Evolutionary conservation across 2,888 invertebrate genomes (phyloP), one percentile per base, ranked within the genome.

Genomic region (Drosophila ezoana): DNA sequence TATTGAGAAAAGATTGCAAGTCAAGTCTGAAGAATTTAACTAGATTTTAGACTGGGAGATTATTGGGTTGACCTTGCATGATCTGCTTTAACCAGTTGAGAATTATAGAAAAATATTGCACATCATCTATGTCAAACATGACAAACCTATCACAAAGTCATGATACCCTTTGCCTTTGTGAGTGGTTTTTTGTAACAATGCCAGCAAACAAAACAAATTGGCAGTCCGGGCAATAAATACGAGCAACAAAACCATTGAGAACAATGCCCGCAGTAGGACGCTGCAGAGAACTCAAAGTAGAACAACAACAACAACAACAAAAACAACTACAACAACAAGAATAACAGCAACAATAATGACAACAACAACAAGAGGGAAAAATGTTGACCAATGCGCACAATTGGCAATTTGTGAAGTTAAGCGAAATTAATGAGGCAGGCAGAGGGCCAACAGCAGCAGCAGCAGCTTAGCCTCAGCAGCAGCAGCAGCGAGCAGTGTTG

Each of bases 391-490:
- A 88, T 83, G 83, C 78, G 87, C 85, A 87, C 85, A 87, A 85
- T 85, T 89, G 87, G 85, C 89, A 85, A 87, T 89, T 89, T 89
- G 89, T 89, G 87, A 89, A 87, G 87, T 87, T 85, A 84, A 89
- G 85, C 87, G 85, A 84, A 87, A 87, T 89, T 85, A 89, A 87
- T 85, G 89, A 85, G 85, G 85, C 71, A 61, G 66, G 11, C 60
- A 44, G 60, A 6, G 23, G 44, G 44, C 44, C 23, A 44, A 44
- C 40, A 14, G 38, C 14, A 38, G 51, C 59, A 61, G 66, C n/a
- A 20, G 32, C 41, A 51, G 54, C 59, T 45, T 47, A 72, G 69
- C 45, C 38, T 23, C 41, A 41, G 40, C 10, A 23, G 38, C 14
- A 14, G n/a, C 33, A 3, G 0, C 16, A 13, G 54, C 41, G 49